Evolutionary conservation across 2,888 invertebrate species (phyloP), one percentile per base, ranked within the genome.

Genomic region (Synergus laeviventris): DNA sequence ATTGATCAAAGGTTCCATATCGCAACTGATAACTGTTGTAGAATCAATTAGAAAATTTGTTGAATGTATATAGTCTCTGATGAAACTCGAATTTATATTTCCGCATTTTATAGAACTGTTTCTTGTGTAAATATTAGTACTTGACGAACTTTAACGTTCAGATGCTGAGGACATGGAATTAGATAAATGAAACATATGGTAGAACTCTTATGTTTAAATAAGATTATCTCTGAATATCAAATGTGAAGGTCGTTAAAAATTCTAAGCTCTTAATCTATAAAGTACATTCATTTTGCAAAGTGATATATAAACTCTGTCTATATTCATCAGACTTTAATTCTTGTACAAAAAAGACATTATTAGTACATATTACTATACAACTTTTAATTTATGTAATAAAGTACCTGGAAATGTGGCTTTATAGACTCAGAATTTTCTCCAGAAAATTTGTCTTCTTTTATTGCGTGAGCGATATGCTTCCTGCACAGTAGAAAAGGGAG

Each of bases 391-490:
- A 42, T 8, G 42, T 16, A 66, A 42, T 42, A 42, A 45, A 45
- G 21, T 66, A 16, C 45, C n/a, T 31, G 24, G 24, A 16, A 24
- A 12, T 12, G 24, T 49, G n/a, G 9, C 24, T 66, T 66, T n/a
- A 70, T 11, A 62, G 36, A 31, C 31, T 36, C 31, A 8, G 59
- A 24, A 59, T 21, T 38, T 39, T 39, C 24, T 21, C n/a, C 16
- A 31, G 21, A 70, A 70, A 70, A 70, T 54, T 49, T 70, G 31
- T 70, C 70, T 70, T 54, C 49, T 49, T 66, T 70, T 49, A 54
- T 36, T 36, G 70, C 36, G 42, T 70, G 70, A 49, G 36, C 70
- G 49, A 49, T 70, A 70, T 31, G 70, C 12, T 70, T 70, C 36
- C 31, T 70, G n/a, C 49, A 31, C 49, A 70, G 24, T 18, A 36